Evolutionary conservation across 2,113 vertebrate genomes (phyloP).

Genomic region (Nothocercus nigrocapillus): DNA sequence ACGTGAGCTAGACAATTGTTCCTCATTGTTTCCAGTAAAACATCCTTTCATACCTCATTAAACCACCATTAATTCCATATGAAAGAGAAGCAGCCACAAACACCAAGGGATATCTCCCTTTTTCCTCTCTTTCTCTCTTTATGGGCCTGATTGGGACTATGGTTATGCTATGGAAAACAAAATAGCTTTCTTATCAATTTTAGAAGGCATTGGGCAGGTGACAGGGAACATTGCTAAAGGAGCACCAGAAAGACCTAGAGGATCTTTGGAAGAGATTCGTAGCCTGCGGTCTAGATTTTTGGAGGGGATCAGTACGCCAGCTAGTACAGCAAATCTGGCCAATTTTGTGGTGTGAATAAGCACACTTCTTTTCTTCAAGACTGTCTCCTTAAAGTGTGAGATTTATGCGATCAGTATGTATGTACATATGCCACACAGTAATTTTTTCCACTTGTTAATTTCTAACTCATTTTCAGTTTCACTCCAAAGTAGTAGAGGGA

Average conservation of each 20-base stretch:
- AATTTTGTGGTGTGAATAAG: neutral
- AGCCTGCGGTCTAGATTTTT: neutral
- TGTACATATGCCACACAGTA: neutral
- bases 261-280: neutral
- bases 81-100: constrained; percentile 75
- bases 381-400: rapidly evolving
- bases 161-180: neutral
- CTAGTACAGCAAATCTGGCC: neutral
- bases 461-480: neutral
- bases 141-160: neutral
- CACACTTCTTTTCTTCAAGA: neutral
- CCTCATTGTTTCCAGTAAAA: constrained; percentile 86
- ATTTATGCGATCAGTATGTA: neutral
- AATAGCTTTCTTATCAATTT: neutral
- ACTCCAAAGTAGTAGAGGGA: neutral
- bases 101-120: constrained; percentile 50
- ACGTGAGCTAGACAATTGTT: constrained; percentile 87
- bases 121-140: constrained; percentile 50
- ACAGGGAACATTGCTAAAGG: neutral
- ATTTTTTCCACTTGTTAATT: neutral
- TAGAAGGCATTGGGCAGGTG: neutral
- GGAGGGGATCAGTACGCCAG: rapidly evolving
- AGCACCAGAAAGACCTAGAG: neutral
- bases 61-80: constrained; percentile 84
- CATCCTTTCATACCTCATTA: constrained; percentile 87